Conservation (phyloP, 2,113 vertebrate species). For the Tragelaphus scriptus region DNA sequence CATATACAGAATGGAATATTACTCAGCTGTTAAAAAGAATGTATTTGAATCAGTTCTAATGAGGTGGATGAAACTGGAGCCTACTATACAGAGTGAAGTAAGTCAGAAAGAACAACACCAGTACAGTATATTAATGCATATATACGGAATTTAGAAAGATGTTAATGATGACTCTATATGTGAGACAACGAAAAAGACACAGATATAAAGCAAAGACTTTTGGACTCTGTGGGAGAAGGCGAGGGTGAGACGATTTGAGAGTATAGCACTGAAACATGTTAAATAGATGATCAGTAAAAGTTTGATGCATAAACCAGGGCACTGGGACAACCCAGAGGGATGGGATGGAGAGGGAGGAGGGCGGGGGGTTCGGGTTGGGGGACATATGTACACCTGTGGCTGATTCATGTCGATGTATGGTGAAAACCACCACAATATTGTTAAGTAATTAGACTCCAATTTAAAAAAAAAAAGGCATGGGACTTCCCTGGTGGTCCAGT, state of each 20-base stretch:
- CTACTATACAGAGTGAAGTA: neutral
- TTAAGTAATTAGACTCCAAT: neutral
- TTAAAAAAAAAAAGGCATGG: neutral
- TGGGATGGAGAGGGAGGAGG: neutral
- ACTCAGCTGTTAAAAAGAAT: neutral
- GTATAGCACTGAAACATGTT: neutral
- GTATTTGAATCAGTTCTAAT: neutral
- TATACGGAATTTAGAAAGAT: neutral
- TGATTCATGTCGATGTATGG: neutral
- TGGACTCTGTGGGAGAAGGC: neutral
- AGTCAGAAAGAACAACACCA: neutral
- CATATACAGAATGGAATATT: neutral
- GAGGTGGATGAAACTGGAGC: neutral
- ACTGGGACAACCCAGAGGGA: neutral
- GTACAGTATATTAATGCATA: neutral
- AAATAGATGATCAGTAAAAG: neutral
- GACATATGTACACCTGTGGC: neutral
- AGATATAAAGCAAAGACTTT: neutral
- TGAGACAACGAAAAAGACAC: neutral
- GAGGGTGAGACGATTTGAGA: neutral
- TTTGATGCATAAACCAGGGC: neutral
- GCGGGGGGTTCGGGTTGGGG: fast-evolving
- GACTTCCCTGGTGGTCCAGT: neutral
- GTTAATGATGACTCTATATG: neutral
- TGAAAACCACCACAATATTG: neutral